phyloP scores from a whole-genome alignment of 2,113 vertebrate species.

The Semicossyphus pulcher region DNA sequence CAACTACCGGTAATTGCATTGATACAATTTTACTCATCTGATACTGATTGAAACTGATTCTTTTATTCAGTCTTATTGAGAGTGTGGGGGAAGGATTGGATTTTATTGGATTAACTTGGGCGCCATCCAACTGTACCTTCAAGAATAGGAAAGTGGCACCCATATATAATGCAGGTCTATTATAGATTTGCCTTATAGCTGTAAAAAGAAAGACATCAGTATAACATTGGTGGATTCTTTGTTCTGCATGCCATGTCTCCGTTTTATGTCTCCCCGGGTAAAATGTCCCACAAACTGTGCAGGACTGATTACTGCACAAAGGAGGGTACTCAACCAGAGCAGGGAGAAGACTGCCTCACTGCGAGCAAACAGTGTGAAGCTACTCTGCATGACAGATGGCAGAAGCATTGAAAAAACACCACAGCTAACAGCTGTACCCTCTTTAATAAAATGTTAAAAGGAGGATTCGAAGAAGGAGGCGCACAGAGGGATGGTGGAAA shows the following conservation, averaged over 20 bases:
- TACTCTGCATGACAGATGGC: slow-evolving; percentile 44
- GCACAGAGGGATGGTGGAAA: slow-evolving; percentile 2
- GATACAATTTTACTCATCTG: not conserved
- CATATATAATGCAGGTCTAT: too few relatives aligned
- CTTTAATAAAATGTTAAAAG: slow-evolving; percentile 41
- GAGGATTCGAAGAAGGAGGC: slow-evolving; percentile 22
- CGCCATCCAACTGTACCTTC: not conserved
- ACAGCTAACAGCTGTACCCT: slow-evolving; percentile 36
- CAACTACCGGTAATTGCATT: slow-evolving; percentile 43
- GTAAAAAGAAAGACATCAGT: not conserved
- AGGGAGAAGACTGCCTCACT: slow-evolving; percentile 25
- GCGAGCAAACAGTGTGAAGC: slow-evolving; percentile 33
- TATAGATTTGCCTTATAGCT: not conserved
- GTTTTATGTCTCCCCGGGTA: not conserved
- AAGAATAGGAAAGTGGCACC: too few relatives aligned
- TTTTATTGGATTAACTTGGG: too few relatives aligned
- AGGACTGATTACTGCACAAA: slow-evolving; percentile 36
- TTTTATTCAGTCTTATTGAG: too few relatives aligned
- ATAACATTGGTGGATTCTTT: not conserved
- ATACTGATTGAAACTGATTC: not conserved
- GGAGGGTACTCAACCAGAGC: slow-evolving; percentile 29
- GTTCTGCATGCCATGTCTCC: not conserved
- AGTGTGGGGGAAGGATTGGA: too few relatives aligned
- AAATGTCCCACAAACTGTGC: slow-evolving; percentile 31
- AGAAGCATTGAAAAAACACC: slow-evolving; percentile 36